Percentiles rank a stretch among this genome's conserved stretches.
Conservation (phyloP, 2,888 invertebrate genomes). For the Plebejus argus region DNA sequence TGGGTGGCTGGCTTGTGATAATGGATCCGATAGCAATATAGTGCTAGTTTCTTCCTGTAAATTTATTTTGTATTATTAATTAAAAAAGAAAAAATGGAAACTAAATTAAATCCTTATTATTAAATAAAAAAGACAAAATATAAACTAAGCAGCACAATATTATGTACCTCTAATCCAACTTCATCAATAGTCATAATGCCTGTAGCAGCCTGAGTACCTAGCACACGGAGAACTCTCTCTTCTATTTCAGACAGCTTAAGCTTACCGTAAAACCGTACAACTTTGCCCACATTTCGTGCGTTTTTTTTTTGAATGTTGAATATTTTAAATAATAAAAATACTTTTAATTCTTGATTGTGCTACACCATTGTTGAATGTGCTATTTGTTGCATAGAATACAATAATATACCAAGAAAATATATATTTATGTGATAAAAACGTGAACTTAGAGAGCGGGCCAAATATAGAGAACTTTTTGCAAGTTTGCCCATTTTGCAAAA, state of each 20-base stretch:
- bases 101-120: too few relatives aligned
- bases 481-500: constrained; percentile 1
- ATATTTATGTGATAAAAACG: not conserved
- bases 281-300: not conserved
- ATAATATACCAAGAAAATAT: not conserved
- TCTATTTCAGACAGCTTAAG: not conserved
- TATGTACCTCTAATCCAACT: not conserved
- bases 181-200: not conserved
- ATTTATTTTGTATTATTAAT: not conserved
- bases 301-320: not conserved
- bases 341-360: not conserved
- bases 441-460: not conserved
- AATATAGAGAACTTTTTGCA: not conserved
- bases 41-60: constrained; percentile 1
- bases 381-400: not conserved
- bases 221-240: not conserved
- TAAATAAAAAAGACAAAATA: not conserved
- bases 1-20: not conserved
- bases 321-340: not conserved
- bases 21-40: not conserved
- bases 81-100: too few relatives aligned
- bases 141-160: not conserved
- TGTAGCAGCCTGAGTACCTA: constrained; percentile 1
- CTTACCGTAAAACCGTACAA: not conserved
- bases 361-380: not conserved